phyloP scores from a whole-genome alignment of 2,113 vertebrate genomes.

The Sphyrna mokarran region DNA sequence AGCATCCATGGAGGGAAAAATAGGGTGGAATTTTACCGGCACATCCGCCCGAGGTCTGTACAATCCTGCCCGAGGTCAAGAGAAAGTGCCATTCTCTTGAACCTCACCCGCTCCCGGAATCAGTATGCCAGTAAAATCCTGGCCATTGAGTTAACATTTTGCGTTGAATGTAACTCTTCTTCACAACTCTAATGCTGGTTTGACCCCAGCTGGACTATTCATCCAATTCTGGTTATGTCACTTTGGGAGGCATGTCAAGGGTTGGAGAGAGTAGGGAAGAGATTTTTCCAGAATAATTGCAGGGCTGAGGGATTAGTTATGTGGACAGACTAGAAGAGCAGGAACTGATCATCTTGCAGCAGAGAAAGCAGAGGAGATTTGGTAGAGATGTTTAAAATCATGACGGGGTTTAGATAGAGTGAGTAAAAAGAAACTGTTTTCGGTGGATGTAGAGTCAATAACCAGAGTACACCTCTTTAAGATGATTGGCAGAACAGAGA shows the following conservation, averaged over 20 bases:
- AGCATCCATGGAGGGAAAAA: too few species aligned
- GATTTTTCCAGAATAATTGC: not conserved
- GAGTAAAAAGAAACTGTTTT: not conserved
- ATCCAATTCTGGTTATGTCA: not conserved
- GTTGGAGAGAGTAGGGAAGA: not conserved
- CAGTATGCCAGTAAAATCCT: too few species aligned
- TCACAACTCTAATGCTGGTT: too few species aligned
- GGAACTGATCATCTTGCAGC: not conserved
- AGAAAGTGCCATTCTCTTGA: too few species aligned
- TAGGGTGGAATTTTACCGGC: too few species aligned
- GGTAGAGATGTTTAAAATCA: not conserved
- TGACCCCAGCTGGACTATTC: not conserved
- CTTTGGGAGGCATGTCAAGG: not conserved
- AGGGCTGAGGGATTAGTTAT: not conserved
- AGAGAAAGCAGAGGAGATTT: not conserved
- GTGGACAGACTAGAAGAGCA: not conserved
- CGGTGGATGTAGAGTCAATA: not conserved
- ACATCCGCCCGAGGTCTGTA: too few species aligned
- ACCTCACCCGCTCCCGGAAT: too few species aligned
- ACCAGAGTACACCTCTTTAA: not conserved
- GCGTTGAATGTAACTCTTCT: too few species aligned
- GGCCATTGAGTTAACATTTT: too few species aligned
- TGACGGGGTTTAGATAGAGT: not conserved
- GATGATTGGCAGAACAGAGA: not conserved
- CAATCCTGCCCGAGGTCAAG: too few species aligned